Base-by-base conservation (phyloP, 2,797 vertebrate genomes). In the Petrocephalus schoutedeni region DNA sequence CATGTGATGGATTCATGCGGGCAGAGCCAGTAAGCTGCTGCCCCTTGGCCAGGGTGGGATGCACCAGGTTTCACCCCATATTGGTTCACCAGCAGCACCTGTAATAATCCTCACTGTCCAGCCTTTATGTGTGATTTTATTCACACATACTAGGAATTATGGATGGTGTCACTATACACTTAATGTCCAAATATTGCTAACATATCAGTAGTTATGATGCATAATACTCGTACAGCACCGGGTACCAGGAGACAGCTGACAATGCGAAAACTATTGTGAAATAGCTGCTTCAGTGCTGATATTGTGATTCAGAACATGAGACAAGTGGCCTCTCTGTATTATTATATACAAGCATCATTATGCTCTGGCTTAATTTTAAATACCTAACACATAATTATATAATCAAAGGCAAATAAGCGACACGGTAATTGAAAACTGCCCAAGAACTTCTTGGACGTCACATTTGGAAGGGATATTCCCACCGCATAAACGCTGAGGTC, bases 1-100 rank as follows among this genome's bases (percentile, higher is more conserved):
- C 71, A 88, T 86, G 89, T 92, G 90, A 93, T 91, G 88, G 90
- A 92, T 91, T 90, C 89, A 92, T 91, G 91, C 91, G 86, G 88
- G 90, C 90, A 87, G 88, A 88, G 85, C 88, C 87, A 87, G 85
- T 88, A 86, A 71, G 57, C 88, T 89, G 90, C 88, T 90, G 74
- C 59, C 83, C n/a, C 67, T 86, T 12, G 85, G 82, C 67, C 87
- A 90, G 12, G 87, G 87, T 80, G 49, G 88, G 77, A 64, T 85
- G 89, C 89, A 90, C 89, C 89, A 90, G 74, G 90, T 90, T 14
- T 85, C 88, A 67, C 80, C 89, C 45, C 59, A 80, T 64, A 87
- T 32, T 71, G 86, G 85, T 28, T 82, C 59, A 59, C 36, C 23
- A 51, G 51, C 28, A 32, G 10, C 45, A 67, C 51, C 19, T 67